Conservation (phyloP, 1,140 invertebrate genomes). For the Cataglyphis hispanica region DNA sequence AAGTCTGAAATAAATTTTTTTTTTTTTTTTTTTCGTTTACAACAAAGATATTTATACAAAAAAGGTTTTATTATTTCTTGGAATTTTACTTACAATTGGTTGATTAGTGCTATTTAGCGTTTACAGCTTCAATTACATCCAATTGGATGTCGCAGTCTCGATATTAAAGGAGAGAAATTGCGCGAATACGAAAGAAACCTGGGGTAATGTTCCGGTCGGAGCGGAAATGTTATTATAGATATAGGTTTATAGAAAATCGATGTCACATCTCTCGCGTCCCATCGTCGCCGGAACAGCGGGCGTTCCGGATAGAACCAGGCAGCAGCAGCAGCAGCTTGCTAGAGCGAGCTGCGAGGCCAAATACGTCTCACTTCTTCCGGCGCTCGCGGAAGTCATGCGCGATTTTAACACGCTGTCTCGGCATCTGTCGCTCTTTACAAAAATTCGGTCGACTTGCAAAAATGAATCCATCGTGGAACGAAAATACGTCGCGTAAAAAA, state of each 20-base stretch:
- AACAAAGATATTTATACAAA: neutral
- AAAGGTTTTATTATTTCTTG: neutral
- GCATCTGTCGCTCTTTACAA: neutral
- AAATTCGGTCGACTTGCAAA: neutral
- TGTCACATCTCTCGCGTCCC: constrained; percentile 19
- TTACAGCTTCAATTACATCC: neutral
- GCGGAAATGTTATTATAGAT: constrained; percentile 31
- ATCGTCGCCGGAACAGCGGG: constrained; percentile 6
- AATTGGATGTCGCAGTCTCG: neutral
- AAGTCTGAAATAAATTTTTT: neutral
- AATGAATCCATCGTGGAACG: neutral
- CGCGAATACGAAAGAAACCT: neutral
- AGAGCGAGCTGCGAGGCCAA: neutral
- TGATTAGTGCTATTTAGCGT: neutral
- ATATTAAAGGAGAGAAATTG: neutral
- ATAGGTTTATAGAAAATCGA: constrained; percentile 56
- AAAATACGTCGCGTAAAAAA: neutral
- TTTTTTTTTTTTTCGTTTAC: no score
- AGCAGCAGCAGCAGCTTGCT: constrained; percentile 30
- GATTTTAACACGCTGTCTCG: neutral
- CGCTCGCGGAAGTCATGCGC: constrained; percentile 4
- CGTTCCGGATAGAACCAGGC: constrained; percentile 26
- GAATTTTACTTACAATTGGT: neutral
- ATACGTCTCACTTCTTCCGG: constrained; percentile 19
- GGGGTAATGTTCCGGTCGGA: constrained; percentile 15